Evolutionary conservation across 2,113 vertebrate species (phyloP), one percentile per base, ranked within the genome.

Genomic region (Rhadina sibilatrix): DNA sequence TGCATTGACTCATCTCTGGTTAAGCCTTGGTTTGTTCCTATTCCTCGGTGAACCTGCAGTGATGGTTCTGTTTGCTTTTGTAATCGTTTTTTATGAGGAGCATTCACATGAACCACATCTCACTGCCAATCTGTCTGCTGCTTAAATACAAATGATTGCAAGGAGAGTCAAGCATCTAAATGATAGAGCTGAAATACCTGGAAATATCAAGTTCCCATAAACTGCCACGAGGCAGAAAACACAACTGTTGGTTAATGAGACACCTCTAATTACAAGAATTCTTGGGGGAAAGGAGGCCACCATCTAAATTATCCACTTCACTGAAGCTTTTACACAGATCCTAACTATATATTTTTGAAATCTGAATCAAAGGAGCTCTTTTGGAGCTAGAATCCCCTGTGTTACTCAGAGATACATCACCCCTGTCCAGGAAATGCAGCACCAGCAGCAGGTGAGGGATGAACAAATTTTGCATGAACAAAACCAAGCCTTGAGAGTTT

Each of bases 401-500:
- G 3, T 25, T 12, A 38, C 24, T 33, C 31, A 10, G 42, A 28
- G 24, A 4, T 24, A 6, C 42, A 33, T 27, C 52, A 38, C 4
- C 37, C 8, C 59, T 27, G 47, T 24, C 44, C 69, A 47, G 59
- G 5, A 31, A 75, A 40, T 1, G 15, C 33, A 35, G 23, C 7
- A 12, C 15, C 53, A 40, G 61, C 56, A 60, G n/a, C 24, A 28
- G 0, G 13, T 0, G 25, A 86, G 53, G 23, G 25, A 47, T 15
- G 30, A 69, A 44, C 0, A 0, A 12, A 33, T 65, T 78, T 31
- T 25, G 20, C 18, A 15, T 1, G 6, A 71, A 42, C 6, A 46
- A 68, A 83, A 46, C 16, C 0, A 0, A 81, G 30, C 8, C 25
- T 52, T 53, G 20, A n/a, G 23, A 38, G 17, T 47, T 61, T 30